Percentiles rank a stretch among this genome's conserved stretches.
Conservation (phyloP, 92 coral and sea anemone species). For the Porites evermanni region DNA sequence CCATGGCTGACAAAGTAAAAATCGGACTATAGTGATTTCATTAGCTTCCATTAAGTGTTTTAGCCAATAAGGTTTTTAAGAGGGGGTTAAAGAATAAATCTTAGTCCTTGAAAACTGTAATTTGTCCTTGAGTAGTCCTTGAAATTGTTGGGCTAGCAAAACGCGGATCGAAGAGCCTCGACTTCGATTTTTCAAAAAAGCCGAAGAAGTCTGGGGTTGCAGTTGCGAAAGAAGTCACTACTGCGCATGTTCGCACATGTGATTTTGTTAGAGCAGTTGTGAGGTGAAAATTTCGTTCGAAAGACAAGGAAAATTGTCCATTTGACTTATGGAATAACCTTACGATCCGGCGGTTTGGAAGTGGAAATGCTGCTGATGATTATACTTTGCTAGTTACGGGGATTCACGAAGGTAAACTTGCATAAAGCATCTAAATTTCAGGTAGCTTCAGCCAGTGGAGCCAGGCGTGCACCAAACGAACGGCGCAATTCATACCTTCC, state of each 20-base stretch:
- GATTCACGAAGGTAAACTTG: slow-evolving; percentile 37
- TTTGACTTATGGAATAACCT: slow-evolving; percentile 28
- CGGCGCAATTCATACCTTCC: slow-evolving; percentile 4
- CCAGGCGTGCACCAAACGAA: slow-evolving; percentile 11
- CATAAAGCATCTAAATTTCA: background rate
- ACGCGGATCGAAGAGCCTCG: no score
- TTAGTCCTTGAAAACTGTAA: no score
- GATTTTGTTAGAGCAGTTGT: slow-evolving; percentile 37
- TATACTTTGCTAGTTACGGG: slow-evolving; percentile 22
- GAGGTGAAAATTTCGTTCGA: slow-evolving; percentile 11
- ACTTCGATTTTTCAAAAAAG: background rate
- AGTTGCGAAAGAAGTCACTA: slow-evolving; percentile 19
- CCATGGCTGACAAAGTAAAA: no score
- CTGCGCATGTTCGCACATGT: slow-evolving; percentile 56
- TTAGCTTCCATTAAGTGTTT: no score
- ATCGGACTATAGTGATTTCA: no score
- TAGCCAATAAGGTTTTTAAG: no score
- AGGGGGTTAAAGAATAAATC: no score
- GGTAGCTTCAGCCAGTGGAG: slow-evolving; percentile 1
- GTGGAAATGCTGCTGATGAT: slow-evolving; percentile 21
- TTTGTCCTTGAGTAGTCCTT: no score
- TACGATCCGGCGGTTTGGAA: slow-evolving; percentile 16
- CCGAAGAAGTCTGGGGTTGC: slow-evolving; percentile 18
- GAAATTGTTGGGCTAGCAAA: no score
- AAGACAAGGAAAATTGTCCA: slow-evolving; percentile 22